Percentiles rank a stretch among this genome's conserved stretches.
Conservation (phyloP, 2,888 invertebrate genomes). For the Mesochorus sp. region DNA sequence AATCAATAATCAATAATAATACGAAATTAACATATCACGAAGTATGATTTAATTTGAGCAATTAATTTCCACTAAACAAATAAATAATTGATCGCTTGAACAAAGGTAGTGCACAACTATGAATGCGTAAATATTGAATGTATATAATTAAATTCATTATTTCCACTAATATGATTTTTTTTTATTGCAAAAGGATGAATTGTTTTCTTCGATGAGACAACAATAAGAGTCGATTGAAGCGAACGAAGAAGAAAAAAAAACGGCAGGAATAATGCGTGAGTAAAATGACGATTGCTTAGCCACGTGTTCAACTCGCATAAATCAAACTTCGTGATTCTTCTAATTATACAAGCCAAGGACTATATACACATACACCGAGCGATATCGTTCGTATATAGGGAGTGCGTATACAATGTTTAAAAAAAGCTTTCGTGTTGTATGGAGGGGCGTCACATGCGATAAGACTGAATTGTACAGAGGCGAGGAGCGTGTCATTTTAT, state of each 20-base stretch:
- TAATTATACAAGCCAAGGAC: slow-evolving; percentile 79
- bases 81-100: no score
- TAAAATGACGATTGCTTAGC: slow-evolving; percentile 68
- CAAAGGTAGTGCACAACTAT: no score
- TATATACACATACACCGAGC: slow-evolving; percentile 70
- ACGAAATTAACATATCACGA: no score
- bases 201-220: neutral
- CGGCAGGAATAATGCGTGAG: slow-evolving; percentile 61
- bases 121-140: no score
- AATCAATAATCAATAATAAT: no score
- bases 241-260: slow-evolving; percentile 20
- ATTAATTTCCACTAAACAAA: no score
- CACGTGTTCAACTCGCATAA: slow-evolving; percentile 75
- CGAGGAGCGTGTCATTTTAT: slow-evolving; percentile 26
- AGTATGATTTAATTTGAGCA: no score
- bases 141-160: no score
- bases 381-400: slow-evolving; percentile 69
- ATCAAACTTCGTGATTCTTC: slow-evolving; percentile 77
- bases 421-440: slow-evolving; percentile 50
- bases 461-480: slow-evolving; percentile 27
- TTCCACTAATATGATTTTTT: no score
- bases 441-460: slow-evolving; percentile 45
- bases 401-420: slow-evolving; percentile 71
- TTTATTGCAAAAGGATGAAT: slow-evolving; percentile 20
- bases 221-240: neutral